Conservation (phyloP, 2,113 vertebrate genomes). For the Sylvietta virens region DNA sequence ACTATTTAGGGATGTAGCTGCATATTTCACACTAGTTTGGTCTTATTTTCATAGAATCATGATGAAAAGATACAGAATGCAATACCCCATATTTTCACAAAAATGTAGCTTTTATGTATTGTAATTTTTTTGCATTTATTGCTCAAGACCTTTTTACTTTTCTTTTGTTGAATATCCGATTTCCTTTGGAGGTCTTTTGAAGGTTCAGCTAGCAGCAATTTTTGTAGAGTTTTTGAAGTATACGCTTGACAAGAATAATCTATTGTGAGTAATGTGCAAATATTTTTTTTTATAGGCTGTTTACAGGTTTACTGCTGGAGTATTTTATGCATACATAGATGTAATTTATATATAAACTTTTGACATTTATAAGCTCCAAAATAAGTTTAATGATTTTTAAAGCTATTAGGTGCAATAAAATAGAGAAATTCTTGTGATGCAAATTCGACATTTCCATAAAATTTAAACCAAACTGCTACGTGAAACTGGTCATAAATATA, state of each 20-base stretch:
- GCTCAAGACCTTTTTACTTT: neutral
- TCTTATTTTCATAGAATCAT: neutral
- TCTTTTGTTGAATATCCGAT: neutral
- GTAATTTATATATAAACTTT: neutral
- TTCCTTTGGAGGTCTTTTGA: neutral
- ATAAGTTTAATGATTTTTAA: neutral
- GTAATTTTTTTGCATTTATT: neutral
- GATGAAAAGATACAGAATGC: neutral
- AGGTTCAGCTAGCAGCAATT: neutral
- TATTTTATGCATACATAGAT: neutral
- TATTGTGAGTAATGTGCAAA: neutral
- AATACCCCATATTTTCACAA: neutral
- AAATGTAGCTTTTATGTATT: neutral
- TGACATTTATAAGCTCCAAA: neutral
- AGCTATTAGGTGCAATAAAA: neutral
- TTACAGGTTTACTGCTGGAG: neutral
- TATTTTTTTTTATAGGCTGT: neutral
- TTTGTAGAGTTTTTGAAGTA: neutral
- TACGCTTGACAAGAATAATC: neutral
- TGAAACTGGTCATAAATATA: neutral
- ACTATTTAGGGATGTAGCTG: neutral
- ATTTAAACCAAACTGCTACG: neutral
- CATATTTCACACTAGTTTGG: neutral
- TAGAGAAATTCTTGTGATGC: neutral
- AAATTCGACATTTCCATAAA: neutral